These are phyloP conservation scores for Gobio gobio DNA, from an alignment of 2,113 vertebrate species.

Conservation along the genomic window DNA sequence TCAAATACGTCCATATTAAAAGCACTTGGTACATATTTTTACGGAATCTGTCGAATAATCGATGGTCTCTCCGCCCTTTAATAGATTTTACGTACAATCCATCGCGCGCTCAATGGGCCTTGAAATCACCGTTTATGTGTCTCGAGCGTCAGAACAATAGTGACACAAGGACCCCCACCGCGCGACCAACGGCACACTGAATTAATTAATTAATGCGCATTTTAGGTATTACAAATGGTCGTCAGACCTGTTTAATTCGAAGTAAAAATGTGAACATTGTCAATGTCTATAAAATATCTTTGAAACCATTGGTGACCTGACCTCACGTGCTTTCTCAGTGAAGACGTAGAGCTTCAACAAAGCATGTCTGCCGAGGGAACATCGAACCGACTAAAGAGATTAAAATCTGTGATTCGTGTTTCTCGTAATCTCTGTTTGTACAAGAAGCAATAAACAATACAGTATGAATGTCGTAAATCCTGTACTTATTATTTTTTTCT, in stretches of 20 bases:
- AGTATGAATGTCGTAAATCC: not conserved
- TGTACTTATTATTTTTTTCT: not conserved
- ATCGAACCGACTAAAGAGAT: slow-evolving; percentile 75
- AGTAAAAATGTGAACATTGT: not conserved
- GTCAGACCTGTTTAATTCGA: slow-evolving; percentile 17
- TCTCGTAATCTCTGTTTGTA: slow-evolving; percentile 66
- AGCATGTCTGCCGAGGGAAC: slow-evolving; percentile 75
- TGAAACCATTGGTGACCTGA: slow-evolving; percentile 15
- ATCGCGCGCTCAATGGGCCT: slow-evolving; percentile 78
- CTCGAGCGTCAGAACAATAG: slow-evolving; percentile 73
- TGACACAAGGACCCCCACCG: slow-evolving; percentile 68
- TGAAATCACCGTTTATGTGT: slow-evolving; percentile 77
- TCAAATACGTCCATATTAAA: slow-evolving; percentile 23
- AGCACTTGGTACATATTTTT: slow-evolving; percentile 47
- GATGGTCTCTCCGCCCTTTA: slow-evolving; percentile 60
- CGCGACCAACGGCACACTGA: slow-evolving; percentile 71
- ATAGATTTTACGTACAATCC: slow-evolving; percentile 72
- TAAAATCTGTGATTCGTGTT: slow-evolving; percentile 68
- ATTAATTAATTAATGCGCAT: slow-evolving; percentile 8
- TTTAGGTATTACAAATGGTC: slow-evolving; percentile 3
- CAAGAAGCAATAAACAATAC: slow-evolving; percentile 53
- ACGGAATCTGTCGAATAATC: slow-evolving; percentile 59
- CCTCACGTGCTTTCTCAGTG: slow-evolving; percentile 62
- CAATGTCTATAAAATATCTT: not conserved
- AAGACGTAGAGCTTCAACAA: slow-evolving; percentile 38